Evolutionary conservation across 2,888 invertebrate species (phyloP), one percentile per base, ranked within the genome.

Genomic region (Salpingus planirostris): DNA sequence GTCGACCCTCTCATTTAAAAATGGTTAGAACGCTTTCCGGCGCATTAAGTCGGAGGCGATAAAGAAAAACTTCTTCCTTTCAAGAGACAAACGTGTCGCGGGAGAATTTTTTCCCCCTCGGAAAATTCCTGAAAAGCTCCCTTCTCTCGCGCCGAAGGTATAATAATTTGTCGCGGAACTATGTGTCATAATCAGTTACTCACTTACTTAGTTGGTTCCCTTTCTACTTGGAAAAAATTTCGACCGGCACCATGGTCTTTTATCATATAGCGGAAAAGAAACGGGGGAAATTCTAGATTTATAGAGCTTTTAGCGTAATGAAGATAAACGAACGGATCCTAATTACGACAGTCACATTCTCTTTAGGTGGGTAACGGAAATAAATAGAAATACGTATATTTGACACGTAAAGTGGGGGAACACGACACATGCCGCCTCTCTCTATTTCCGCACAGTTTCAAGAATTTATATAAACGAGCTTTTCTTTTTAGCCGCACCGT

Each of bases 271-370:
- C n/a, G n/a, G n/a, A n/a, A n/a, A n/a, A n/a, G n/a, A n/a, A n/a
- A n/a, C n/a, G 7, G n/a, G 29, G 32, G 26, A 36, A 36, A 27
- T 31, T 27, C 15, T 26, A 22, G 29, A 36, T 36, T 33, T 36
- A 36, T 33, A 18, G 32, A 29, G 36, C 36, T 33, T 36, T 36
- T 36, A 36, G 33, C 28, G 33, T 36, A 36, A 36, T 33, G 36
- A 36, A 36, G 36, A 36, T 36, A 25, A 33, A 36, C 28, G 25
- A 13, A n/a, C 11, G 21, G 25, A 8, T 15, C 30, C 13, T 34
- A 30, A 28, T 29, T 29, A 34, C 24, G 29, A 24, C 26, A 6
- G 8, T 8, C 5, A 18, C 8, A 8, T 8, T 8, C 5, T 5
- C 18, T 8, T 18, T 18, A 8, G 5, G 18, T 18, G 18, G n/a